phyloP scores from a whole-genome alignment of 2,113 vertebrate genomes.

The Lethenteron camtschaticum region DNA sequence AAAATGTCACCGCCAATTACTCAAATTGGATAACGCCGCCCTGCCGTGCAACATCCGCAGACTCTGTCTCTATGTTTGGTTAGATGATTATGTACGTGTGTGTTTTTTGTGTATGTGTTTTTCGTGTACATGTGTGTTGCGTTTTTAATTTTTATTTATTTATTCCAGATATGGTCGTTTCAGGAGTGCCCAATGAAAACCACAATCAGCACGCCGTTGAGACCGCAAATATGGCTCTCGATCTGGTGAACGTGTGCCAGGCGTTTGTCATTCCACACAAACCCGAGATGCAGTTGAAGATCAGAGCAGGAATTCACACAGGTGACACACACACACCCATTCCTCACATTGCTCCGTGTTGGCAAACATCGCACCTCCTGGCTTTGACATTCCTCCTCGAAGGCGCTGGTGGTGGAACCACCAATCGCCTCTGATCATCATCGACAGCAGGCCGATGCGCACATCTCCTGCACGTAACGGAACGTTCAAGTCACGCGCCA shows the following conservation, averaged over 20 bases:
- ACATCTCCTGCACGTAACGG: no score
- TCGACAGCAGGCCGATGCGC: no score
- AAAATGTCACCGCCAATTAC: no score
- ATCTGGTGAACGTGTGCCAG: constrained; percentile 25
- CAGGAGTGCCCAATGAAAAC: constrained; percentile 33
- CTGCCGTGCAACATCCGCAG: no score
- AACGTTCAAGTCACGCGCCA: no score
- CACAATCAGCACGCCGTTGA: constrained; percentile 29
- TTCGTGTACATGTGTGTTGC: not conserved
- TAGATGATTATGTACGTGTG: not conserved
- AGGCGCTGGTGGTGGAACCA: no score
- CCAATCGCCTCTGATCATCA: no score
- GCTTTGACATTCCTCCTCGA: no score
- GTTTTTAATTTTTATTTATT: constrained; percentile 2
- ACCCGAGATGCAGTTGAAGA: constrained; percentile 29
- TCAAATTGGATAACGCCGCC: no score
- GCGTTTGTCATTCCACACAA: constrained; percentile 34
- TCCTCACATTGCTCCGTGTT: no score
- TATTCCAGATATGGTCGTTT: constrained; percentile 33
- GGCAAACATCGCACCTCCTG: no score
- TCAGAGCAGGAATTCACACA: constrained; percentile 31
- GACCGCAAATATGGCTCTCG: constrained; percentile 35
- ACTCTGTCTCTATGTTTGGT: not conserved
- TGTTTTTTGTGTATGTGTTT: not conserved
- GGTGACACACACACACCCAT: constrained; percentile 15